Evolutionary conservation across 2,888 invertebrate genomes (phyloP).

Genomic region (Smittia aterrima): DNA sequence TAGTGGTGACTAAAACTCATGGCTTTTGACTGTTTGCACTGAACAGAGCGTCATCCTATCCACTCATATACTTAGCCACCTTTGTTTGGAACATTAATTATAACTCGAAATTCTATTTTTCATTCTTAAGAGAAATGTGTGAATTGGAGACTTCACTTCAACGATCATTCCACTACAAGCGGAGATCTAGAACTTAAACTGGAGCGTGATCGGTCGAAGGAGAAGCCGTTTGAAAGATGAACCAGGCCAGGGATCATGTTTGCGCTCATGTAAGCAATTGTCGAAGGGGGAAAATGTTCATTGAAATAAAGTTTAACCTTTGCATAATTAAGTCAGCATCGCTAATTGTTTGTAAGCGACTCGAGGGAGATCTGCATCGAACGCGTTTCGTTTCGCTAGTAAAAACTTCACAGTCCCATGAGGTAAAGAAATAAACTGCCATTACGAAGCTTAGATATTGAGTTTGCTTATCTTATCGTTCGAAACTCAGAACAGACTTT

Average conservation of each 20-base stretch:
- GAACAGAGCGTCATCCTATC: background rate
- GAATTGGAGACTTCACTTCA: background rate
- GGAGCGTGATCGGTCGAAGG: background rate
- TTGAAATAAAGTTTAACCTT: slow-evolving; percentile 33
- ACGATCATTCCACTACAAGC: background rate
- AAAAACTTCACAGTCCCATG: background rate
- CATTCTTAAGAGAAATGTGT: slow-evolving; percentile 1
- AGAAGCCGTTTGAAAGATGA: background rate
- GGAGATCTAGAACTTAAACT: background rate
- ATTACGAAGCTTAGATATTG: background rate
- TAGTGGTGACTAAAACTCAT: slow-evolving; percentile 13
- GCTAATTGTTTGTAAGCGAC: slow-evolving; percentile 38
- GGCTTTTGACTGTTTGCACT: background rate
- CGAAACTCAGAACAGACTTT: background rate
- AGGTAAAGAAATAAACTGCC: background rate
- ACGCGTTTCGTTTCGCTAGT: background rate
- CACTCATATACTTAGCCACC: background rate
- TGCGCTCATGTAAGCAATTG: background rate
- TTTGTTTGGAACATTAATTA: slow-evolving; percentile 20
- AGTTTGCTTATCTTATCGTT: background rate
- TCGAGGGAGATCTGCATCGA: slow-evolving; percentile 22
- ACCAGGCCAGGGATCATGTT: slow-evolving; percentile 3
- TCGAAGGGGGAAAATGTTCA: background rate
- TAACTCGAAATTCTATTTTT: background rate
- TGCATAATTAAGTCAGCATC: slow-evolving; percentile 34